Conservation (phyloP, 1,140 invertebrate genomes). For the Plectrocnemia conspersa region DNA sequence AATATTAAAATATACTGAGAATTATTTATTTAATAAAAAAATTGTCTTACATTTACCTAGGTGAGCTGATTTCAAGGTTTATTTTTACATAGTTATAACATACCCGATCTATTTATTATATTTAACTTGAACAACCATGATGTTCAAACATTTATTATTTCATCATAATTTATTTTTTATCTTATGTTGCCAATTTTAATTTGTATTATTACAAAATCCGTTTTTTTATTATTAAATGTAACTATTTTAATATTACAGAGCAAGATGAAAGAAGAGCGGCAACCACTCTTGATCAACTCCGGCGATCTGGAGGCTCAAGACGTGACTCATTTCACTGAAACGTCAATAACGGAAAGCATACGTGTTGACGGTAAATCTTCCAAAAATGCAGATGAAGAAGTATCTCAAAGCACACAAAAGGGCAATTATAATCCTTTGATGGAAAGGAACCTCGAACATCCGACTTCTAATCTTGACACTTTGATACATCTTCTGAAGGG, state of each 20-base stretch:
- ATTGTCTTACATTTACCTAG: too few species aligned
- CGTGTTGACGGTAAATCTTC: slow-evolving; percentile 8
- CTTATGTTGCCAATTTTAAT: background rate
- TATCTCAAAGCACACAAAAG: slow-evolving; percentile 31
- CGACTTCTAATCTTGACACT: slow-evolving; percentile 76
- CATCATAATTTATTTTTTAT: background rate
- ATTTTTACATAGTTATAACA: background rate
- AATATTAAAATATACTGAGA: too few species aligned
- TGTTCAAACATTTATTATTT: background rate
- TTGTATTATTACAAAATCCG: background rate
- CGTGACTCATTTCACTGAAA: slow-evolving; percentile 18
- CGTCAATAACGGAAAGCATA: background rate
- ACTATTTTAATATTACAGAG: too few species aligned
- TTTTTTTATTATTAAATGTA: background rate
- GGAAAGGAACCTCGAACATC: slow-evolving; percentile 65
- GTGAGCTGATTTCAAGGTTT: too few species aligned
- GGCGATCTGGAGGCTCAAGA: slow-evolving; percentile 24
- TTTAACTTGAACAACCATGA: background rate
- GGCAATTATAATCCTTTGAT: slow-evolving; percentile 58
- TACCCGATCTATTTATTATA: background rate
- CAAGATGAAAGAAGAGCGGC: slow-evolving; percentile 35
- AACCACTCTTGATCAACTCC: slow-evolving; percentile 29
- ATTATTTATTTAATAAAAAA: too few species aligned
- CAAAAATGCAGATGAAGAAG: slow-evolving; percentile 19
- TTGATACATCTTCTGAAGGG: slow-evolving; percentile 76